phyloP scores from a whole-genome alignment of 2,113 vertebrate genomes.

The Oceanites oceanicus region DNA sequence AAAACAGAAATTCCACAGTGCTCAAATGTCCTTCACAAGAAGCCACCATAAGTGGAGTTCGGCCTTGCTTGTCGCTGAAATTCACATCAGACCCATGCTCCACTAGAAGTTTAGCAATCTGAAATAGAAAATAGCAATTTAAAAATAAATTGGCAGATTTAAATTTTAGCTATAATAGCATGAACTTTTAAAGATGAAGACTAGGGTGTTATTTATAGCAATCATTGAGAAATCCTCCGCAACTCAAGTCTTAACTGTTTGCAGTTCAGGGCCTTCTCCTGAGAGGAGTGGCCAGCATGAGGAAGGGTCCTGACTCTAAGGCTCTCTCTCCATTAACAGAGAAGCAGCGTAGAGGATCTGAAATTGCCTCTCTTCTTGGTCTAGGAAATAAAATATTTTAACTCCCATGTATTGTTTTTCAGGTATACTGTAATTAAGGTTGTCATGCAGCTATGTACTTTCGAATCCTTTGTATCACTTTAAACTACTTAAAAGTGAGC shows the following conservation, averaged over 20 bases:
- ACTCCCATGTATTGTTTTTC: background rate
- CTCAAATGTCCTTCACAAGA: constrained; percentile 93
- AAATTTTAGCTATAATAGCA: background rate
- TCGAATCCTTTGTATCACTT: background rate
- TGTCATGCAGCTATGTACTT: too few relatives aligned
- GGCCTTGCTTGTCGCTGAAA: constrained; percentile 91
- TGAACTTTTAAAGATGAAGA: background rate
- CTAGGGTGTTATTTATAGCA: background rate
- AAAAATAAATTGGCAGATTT: background rate
- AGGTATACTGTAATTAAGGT: background rate
- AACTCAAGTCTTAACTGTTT: background rate
- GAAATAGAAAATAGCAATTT: background rate
- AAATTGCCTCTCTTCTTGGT: background rate
- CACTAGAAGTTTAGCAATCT: constrained; percentile 90
- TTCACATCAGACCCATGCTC: constrained; percentile 89
- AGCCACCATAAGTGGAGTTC: constrained; percentile 96
- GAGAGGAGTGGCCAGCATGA: background rate
- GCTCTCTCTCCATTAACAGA: background rate
- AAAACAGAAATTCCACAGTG: constrained; percentile 91
- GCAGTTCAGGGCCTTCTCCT: background rate
- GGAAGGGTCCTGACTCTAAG: background rate
- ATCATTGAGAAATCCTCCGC: background rate
- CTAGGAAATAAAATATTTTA: background rate
- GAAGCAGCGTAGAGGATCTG: background rate
- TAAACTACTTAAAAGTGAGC: background rate